Base-by-base conservation (phyloP, 2,888 invertebrate genomes). In the Apantesis nais region DNA sequence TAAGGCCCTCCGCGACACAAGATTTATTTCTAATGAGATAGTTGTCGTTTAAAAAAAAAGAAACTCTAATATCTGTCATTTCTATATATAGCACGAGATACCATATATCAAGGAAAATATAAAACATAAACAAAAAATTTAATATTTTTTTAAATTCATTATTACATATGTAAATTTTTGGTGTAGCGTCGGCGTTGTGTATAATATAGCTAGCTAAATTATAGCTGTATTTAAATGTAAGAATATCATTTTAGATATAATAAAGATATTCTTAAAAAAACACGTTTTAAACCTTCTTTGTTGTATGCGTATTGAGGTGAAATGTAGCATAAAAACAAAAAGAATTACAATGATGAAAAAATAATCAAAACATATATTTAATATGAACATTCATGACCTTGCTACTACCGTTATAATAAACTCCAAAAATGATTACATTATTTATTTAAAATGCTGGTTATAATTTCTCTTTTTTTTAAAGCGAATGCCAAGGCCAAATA, bases 401-500 rank as follows among this genome's bases (percentile, higher is more conserved):
- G 14, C 55, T 55, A 25, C 55, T 25, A 55, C 5, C 14, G 25
- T 55, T 12, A 55, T n/a, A 25, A n/a, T n/a, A n/a, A 52, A 52
- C 52, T n/a, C 2, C 52, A 52, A 34, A 34, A 62, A 34, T 19
- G 8, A 62, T 62, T 22, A 8, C 34, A 62, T 31, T 34, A 62
- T 62, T 22, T 31, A 61, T 34, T 61, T 70, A 78, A 16, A 5
- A 25, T 4, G 8, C 14, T 16, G 9, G 31, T 31, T 31, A 19
- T 19, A 31, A 22, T 61, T 31, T 34, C 60, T 34, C 60, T 61
- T 31, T 29, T 7, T 22, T 61, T 61, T 34, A 34, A 61, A 14
- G 22, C 31, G 8, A 61, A 61, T 55, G 29, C 14, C 60, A 31
- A 34, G 9, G 34, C 31, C 22, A 34, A 0, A 60, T 67, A 60